A percentile compares a stretch with the other conserved stretches of the same genome.
Evolutionary conservation across 2,888 invertebrate genomes (phyloP).

Genomic region (Phania funesta): DNA sequence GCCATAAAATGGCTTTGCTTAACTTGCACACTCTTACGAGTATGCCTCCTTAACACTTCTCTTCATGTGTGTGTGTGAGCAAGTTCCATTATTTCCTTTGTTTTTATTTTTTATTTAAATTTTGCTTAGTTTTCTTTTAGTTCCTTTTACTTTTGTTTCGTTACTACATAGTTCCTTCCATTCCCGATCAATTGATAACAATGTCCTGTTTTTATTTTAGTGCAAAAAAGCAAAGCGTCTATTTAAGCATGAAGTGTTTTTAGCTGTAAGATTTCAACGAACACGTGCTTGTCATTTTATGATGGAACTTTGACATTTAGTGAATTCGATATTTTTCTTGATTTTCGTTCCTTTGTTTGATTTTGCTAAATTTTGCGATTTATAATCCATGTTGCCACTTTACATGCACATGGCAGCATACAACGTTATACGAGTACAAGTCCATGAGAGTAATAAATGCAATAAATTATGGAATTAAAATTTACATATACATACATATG

Average conservation of each 20-base stretch:
- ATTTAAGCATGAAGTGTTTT: conserved; percentile 7
- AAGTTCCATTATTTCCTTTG: neutral
- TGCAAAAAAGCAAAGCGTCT: neutral
- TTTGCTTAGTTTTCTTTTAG: conserved; percentile 45
- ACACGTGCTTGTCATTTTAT: conserved; percentile 64
- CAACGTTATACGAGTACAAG: no score
- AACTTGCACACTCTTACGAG: neutral
- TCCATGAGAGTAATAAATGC: neutral
- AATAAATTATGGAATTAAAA: conserved; percentile 35
- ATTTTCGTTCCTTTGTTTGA: neutral
- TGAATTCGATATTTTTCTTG: conserved; percentile 20
- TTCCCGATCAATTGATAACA: conserved; percentile 55
- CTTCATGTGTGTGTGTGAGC: neutral
- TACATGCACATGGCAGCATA: neutral
- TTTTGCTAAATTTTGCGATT: conserved; percentile 9
- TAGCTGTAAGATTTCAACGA: conserved; percentile 41
- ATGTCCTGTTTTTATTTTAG: conserved; percentile 28
- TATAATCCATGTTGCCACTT: conserved; percentile 35
- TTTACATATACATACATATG: neutral
- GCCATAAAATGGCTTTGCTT: conserved; percentile 29
- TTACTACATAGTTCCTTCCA: conserved; percentile 3
- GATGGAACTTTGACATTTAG: conserved; percentile 60
- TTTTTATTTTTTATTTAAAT: conserved; percentile 17
- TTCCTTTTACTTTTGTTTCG: neutral
- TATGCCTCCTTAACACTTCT: neutral